A percentile compares a stretch with the other conserved stretches of the same genome.
phyloP scores from a whole-genome alignment of 1,140 invertebrate species.

The Berghia stephanieae region DNA sequence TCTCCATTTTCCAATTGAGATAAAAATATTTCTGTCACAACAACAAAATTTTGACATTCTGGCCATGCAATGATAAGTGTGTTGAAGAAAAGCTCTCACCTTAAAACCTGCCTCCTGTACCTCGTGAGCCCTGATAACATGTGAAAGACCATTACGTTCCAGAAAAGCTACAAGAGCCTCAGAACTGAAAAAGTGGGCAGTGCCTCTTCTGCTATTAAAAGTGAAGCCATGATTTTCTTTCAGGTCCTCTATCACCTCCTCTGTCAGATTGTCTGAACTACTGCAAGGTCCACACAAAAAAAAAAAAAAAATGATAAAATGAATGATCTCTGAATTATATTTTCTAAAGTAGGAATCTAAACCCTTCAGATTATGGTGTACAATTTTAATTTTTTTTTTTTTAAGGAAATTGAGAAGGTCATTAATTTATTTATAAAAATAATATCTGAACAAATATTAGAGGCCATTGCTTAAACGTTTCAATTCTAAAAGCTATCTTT shows the following conservation, averaged over 20 bases:
- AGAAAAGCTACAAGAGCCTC: slow-evolving; percentile 76
- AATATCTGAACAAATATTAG: too few species aligned
- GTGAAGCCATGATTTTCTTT: slow-evolving; percentile 75
- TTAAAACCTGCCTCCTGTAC: slow-evolving; percentile 77
- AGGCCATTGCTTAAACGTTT: too few species aligned
- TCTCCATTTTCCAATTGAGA: too few species aligned
- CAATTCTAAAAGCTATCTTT: too few species aligned
- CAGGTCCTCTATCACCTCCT: slow-evolving; percentile 70
- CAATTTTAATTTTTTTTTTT: too few species aligned
- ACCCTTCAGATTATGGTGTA: neutral
- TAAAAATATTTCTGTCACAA: too few species aligned
- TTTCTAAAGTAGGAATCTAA: neutral
- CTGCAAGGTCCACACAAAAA: slow-evolving; percentile 37
- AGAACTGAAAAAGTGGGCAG: slow-evolving; percentile 77
- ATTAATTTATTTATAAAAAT: too few species aligned
- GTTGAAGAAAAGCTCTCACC: slow-evolving; percentile 64
- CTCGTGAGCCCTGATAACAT: slow-evolving; percentile 79
- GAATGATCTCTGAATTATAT: neutral
- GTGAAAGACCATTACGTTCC: slow-evolving; percentile 72
- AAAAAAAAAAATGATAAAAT: neutral
- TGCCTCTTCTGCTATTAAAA: slow-evolving; percentile 75
- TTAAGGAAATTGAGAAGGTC: too few species aligned
- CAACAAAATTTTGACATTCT: too few species aligned
- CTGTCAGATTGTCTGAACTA: slow-evolving; percentile 63
- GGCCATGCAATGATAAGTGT: too few species aligned